A percentile compares a stretch with the other conserved stretches of the same genome.
Evolutionary conservation across 1,140 invertebrate genomes (phyloP).

Genomic region (Heliconius hewitsoni): DNA sequence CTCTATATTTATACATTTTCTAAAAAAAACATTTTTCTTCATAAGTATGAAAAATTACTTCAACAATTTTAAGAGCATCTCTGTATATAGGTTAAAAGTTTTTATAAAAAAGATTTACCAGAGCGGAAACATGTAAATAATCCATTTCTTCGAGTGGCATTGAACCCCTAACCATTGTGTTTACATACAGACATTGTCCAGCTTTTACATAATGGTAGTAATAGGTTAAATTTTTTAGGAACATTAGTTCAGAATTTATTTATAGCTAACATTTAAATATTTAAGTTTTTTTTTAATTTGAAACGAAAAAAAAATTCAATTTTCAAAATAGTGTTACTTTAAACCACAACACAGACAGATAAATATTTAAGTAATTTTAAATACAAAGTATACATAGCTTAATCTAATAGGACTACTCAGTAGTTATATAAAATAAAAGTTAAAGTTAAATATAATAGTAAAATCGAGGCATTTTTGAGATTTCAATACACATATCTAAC

Average conservation of each 20-base stretch:
- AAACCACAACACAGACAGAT: background rate
- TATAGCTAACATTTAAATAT: background rate
- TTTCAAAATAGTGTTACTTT: background rate
- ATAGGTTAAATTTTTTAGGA: background rate
- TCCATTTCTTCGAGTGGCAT: too few relatives aligned
- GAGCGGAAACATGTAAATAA: too few relatives aligned
- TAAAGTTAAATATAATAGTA: background rate
- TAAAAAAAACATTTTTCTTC: too few relatives aligned
- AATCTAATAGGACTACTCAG: background rate
- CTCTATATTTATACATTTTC: too few relatives aligned
- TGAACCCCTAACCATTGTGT: too few relatives aligned
- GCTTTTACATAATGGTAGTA: too few relatives aligned
- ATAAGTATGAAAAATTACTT: too few relatives aligned
- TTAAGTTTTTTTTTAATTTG: background rate
- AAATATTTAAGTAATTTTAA: background rate
- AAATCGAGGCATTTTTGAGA: conserved; percentile 1
- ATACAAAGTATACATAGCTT: background rate
- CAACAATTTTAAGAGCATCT: too few relatives aligned
- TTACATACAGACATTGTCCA: too few relatives aligned
- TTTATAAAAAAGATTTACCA: background rate
- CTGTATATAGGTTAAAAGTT: background rate
- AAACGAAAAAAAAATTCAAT: too few relatives aligned
- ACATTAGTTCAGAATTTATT: background rate
- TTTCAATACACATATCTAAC: background rate
- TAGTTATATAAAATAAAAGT: background rate